These are phyloP conservation scores for Coecobrya sp. DNA, from an alignment of 2,888 invertebrate species.

Conservation along the genomic window DNA sequence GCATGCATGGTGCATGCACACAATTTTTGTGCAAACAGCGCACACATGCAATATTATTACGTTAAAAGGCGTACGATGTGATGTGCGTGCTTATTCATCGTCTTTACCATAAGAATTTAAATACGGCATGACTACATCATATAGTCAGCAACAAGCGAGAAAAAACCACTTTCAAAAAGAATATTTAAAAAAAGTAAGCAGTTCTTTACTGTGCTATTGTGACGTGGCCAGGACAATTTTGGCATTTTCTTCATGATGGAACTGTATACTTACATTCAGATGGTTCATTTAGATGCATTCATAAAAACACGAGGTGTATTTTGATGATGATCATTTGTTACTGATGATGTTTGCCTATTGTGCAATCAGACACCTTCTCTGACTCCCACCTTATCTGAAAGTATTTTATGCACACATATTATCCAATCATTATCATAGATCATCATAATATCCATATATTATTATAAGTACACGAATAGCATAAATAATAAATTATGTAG, in stretches of 20 bases:
- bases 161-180: background rate
- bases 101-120: conserved; percentile 25
- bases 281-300: conserved; percentile 60
- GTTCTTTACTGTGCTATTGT: conserved; percentile 17
- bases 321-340: conserved; percentile 35
- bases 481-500: conserved; percentile 17
- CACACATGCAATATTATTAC: conserved; percentile 4
- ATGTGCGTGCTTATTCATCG: conserved; percentile 27
- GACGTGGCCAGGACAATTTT: conserved; percentile 69
- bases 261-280: background rate
- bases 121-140: background rate
- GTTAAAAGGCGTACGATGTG: background rate
- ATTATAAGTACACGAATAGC: background rate
- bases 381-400: conserved; percentile 8
- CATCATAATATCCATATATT: conserved; percentile 27
- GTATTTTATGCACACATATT: conserved; percentile 51
- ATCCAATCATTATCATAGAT: conserved; percentile 39
- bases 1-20: conserved; percentile 27
- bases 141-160: conserved; percentile 5
- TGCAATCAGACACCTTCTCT: conserved; percentile 39
- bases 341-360: conserved; percentile 15
- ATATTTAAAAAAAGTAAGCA: conserved; percentile 11
- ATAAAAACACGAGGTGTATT: background rate
- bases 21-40: background rate
- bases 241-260: conserved; percentile 52